These are phyloP conservation scores for Galago senegalensis DNA, from an alignment of 2,797 vertebrate genomes.

Conservation along the genomic window DNA sequence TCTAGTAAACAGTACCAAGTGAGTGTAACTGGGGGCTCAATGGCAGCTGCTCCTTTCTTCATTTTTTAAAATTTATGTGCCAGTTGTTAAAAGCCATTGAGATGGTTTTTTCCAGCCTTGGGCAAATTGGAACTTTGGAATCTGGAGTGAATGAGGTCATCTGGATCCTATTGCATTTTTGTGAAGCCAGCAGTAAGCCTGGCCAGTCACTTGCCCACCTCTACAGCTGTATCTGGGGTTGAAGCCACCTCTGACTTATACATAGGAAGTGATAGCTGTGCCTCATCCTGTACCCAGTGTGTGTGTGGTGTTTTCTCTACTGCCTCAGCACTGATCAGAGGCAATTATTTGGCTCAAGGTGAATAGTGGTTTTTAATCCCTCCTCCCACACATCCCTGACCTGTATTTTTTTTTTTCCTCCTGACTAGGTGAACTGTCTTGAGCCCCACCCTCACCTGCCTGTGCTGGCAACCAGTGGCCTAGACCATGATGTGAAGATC, in stretches of 20 bases:
- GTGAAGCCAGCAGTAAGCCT: constrained; percentile 41
- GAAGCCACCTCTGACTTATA: neutral
- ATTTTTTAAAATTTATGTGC: constrained; percentile 68
- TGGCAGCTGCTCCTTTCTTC: constrained; percentile 58
- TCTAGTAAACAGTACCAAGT: neutral
- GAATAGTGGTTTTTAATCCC: constrained; percentile 19
- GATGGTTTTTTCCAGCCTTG: constrained; percentile 8
- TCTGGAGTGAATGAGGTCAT: constrained; percentile 60
- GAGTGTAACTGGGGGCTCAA: neutral
- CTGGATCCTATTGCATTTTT: constrained; percentile 14
- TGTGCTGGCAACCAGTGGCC: constrained; percentile 96
- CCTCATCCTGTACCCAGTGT: neutral
- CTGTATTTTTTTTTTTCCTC: neutral
- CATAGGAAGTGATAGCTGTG: constrained; percentile 25
- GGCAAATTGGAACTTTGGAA: constrained; percentile 64
- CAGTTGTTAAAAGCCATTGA: constrained; percentile 57
- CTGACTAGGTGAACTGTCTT: constrained; percentile 95
- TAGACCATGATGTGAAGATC: constrained; percentile 98
- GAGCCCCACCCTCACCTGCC: constrained; percentile 97
- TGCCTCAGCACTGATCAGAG: neutral
- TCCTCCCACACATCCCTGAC: neutral
- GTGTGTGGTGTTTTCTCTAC: neutral
- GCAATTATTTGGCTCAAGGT: neutral
- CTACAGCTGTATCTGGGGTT: neutral
- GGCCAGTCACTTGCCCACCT: neutral